Evolutionary conservation across 2,888 invertebrate species (phyloP), one percentile per base, ranked within the genome.

Genomic region (Acronicta psi): DNA sequence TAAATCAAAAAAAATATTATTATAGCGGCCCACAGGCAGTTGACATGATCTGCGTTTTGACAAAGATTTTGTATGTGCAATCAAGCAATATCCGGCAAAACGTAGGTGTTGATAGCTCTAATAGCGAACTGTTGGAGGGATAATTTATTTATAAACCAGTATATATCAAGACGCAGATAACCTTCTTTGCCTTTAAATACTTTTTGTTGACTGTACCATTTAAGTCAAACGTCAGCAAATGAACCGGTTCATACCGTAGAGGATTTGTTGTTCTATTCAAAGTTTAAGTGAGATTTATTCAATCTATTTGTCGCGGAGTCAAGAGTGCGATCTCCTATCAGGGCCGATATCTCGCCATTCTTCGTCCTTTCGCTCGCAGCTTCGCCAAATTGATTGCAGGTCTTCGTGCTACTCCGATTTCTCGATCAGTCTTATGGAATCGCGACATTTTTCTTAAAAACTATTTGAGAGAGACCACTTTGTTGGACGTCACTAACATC

Each of bases 251-350:
- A 50, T 25, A 51, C 37, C 41, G 14, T 34, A 8, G 8, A 61
- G 64, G 53, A 67, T 75, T 59, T 69, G 49, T 71, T 62, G 64
- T 68, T 60, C 58, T 25, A 61, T 65, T 58, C 65, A 52, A 68
- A 59, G 55, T 64, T 66, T 45, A 72, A 73, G 73, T 66, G 62
- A 70, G 75, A 80, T 77, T 73, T 72, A 78, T 77, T 60, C 44
- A 45, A 49, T 71, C 74, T 73, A 78, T 80, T 80, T 78, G 79
- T 80, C 70, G 17, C 36, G 53, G 45, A 58, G 59, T 65, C 62
- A 58, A 55, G 55, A 72, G 62, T 37, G 52, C 59, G 56, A 64
- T 63, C 54, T 44, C 34, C 63, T 75, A 69, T 68, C 74, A 42
- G 10, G 10, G 34, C 23, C 57, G 51, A 71, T 69, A 76, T 73